Base-by-base conservation (phyloP, 2,888 invertebrate genomes). In the Mythimna pallens region DNA sequence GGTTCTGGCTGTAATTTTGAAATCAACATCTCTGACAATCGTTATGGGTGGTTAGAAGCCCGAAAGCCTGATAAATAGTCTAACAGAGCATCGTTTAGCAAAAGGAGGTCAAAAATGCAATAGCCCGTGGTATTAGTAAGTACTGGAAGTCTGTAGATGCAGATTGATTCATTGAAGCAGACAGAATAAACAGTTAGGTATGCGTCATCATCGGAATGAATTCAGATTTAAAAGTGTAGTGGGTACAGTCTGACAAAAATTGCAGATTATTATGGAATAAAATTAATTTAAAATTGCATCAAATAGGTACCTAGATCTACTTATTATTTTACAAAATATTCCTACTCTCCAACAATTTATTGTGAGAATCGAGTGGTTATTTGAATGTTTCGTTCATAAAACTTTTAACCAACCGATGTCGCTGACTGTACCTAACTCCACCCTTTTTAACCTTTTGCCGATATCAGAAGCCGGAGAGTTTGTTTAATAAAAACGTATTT, bases 401-500 rank as follows among this genome's bases (percentile, higher is more conserved):
- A 40, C 22, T 34, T 17, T 65, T 3, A 50, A 50, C 25, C 12
- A 7, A 64, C 10, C 14, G n/a, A n/a, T n/a, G 10, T 47, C 9
- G 9, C 59, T 20, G 59, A 52, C 25, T 65, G 22, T 54, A 63
- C n/a, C 20, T 43, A 34, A 12, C 22, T 62, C 43, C 36, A 58
- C 40, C 25, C 30, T 52, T 50, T 8, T 30, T 50, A 68, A 65
- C 52, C 65, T 61, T 73, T 68, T 65, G 10, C 55, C 55, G 57
- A 25, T 30, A 36, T 47, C 57, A 58, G 22, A 68, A 78, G 25
- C 47, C 54, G 17, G 40, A 36, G 58, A 40, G 57, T 70, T 34
- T 61, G 58, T 66, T 69, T 69, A 67, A 71, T 67, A 69, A 80
- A 67, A 72, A 70, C 61, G 25, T 65, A 58, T 70, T 72, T 67